Percentiles rank a stretch among this genome's conserved stretches.
These are phyloP conservation scores for Didymodactylos carnosus DNA, from an alignment of 2,888 invertebrate species.

Conservation along the genomic window DNA sequence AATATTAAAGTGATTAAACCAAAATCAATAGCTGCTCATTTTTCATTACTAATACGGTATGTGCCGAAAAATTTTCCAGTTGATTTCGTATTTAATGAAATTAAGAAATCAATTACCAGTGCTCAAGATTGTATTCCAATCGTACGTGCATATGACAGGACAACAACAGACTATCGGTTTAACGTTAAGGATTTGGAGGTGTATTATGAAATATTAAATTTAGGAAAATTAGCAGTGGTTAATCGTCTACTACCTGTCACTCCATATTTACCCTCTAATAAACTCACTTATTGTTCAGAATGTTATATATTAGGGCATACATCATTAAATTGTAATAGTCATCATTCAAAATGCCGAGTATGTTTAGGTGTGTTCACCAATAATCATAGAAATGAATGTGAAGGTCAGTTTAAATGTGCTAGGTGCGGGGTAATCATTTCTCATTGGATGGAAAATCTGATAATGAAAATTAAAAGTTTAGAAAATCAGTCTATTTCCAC, in stretches of 20 bases:
- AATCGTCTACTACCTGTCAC: background rate
- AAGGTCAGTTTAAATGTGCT: background rate
- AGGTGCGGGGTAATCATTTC: background rate
- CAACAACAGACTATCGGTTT: background rate
- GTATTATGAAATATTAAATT: background rate
- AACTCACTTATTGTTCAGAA: background rate
- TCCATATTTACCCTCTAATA: background rate
- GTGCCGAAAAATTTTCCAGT: background rate
- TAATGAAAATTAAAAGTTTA: too few relatives aligned
- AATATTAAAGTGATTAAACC: background rate
- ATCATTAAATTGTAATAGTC: background rate
- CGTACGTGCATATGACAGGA: background rate
- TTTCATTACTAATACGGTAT: background rate
- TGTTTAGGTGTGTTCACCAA: background rate
- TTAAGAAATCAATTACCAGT: background rate
- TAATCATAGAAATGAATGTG: background rate
- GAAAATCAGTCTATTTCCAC: too few relatives aligned
- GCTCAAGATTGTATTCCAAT: background rate
- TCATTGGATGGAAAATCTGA: background rate
- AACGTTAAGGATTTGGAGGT: too few relatives aligned
- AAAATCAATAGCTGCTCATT: background rate
- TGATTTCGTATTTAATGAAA: background rate
- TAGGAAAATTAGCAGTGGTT: background rate
- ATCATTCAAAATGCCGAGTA: background rate
- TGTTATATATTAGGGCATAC: background rate